Conservation (phyloP, 2,113 vertebrate species). For the Thamnaconus septentrionalis region DNA sequence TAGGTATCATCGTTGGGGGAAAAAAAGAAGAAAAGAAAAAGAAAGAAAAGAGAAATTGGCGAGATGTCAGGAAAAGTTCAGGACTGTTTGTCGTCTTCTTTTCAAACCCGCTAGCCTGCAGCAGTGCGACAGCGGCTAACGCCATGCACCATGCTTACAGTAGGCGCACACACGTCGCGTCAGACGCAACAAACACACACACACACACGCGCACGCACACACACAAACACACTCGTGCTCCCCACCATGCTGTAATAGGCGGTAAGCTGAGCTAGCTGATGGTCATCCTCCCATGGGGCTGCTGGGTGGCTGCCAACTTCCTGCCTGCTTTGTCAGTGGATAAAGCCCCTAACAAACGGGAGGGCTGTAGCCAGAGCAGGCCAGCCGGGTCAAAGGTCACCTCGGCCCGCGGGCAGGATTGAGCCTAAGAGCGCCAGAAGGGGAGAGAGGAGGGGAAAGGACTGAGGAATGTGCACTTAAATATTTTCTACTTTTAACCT, state of each 20-base stretch:
- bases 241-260: slow-evolving; percentile 77
- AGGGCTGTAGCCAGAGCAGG: slow-evolving; percentile 81
- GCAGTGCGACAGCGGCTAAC: too few species aligned
- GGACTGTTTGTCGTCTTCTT: too few species aligned
- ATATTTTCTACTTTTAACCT: slow-evolving; percentile 60
- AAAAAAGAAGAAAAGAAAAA: slow-evolving; percentile 42
- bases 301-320: slow-evolving; percentile 83
- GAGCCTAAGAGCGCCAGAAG: slow-evolving; percentile 72
- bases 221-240: slow-evolving; percentile 62
- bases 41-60: slow-evolving; percentile 53
- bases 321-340: slow-evolving; percentile 83
- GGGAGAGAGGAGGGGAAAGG: slow-evolving; percentile 58
- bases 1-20: slow-evolving; percentile 42
- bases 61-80: too few species aligned
- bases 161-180: slow-evolving; percentile 7
- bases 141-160: not conserved
- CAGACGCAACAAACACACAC: slow-evolving; percentile 12
- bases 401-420: slow-evolving; percentile 73
- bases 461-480: slow-evolving; percentile 73
- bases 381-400: slow-evolving; percentile 80
- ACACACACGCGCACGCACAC: slow-evolving; percentile 25
- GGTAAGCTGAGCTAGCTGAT: slow-evolving; percentile 89
- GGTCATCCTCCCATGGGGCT: slow-evolving; percentile 85
- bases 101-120: too few species aligned
- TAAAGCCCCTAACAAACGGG: slow-evolving; percentile 88